Evolutionary conservation across 2,797 vertebrate species (phyloP).

Genomic region (Myripristis murdjan): DNA sequence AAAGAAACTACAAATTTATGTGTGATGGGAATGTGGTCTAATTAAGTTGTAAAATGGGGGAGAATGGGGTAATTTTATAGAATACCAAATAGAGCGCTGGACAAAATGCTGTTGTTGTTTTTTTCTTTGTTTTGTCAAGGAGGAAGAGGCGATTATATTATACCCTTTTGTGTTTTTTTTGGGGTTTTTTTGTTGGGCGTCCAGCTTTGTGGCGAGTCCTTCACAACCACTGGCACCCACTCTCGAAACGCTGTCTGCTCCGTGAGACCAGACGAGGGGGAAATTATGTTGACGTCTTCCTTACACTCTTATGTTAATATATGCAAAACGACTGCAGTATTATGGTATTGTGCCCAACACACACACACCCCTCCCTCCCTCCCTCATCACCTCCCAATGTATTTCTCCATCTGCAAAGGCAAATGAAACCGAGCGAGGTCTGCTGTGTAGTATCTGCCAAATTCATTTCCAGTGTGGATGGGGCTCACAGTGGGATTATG

Average conservation of each 20-base stretch:
- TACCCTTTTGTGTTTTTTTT: too few species aligned
- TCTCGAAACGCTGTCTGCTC: slow-evolving; percentile 50
- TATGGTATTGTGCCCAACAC: slow-evolving; percentile 38
- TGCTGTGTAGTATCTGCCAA: slow-evolving; percentile 59
- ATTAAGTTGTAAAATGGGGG: slow-evolving; percentile 36
- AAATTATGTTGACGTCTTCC: slow-evolving; percentile 53
- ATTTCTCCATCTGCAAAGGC: slow-evolving; percentile 66
- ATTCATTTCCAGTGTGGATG: slow-evolving; percentile 59
- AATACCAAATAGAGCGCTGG: slow-evolving; percentile 30
- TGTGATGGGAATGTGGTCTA: slow-evolving; percentile 45
- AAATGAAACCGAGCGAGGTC: slow-evolving; percentile 52
- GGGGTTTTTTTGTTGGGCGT: slow-evolving; percentile 66
- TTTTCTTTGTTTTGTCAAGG: slow-evolving; percentile 51
- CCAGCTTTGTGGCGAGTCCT: slow-evolving; percentile 44
- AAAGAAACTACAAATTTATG: slow-evolving; percentile 26
- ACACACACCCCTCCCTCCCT: slow-evolving; percentile 6
- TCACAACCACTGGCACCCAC: slow-evolving; percentile 35
- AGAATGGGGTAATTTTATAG: slow-evolving; percentile 13
- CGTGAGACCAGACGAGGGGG: slow-evolving; percentile 57
- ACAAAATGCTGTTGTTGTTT: slow-evolving; percentile 37
- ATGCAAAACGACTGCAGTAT: slow-evolving; percentile 54
- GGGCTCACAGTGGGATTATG: slow-evolving; percentile 64
- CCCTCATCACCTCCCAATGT: slow-evolving; percentile 42
- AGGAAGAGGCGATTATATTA: slow-evolving; percentile 68
- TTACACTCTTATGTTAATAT: slow-evolving; percentile 56